These are phyloP conservation scores for Idaea dimidiata DNA, from an alignment of 2,888 invertebrate species.

Conservation along the genomic window DNA sequence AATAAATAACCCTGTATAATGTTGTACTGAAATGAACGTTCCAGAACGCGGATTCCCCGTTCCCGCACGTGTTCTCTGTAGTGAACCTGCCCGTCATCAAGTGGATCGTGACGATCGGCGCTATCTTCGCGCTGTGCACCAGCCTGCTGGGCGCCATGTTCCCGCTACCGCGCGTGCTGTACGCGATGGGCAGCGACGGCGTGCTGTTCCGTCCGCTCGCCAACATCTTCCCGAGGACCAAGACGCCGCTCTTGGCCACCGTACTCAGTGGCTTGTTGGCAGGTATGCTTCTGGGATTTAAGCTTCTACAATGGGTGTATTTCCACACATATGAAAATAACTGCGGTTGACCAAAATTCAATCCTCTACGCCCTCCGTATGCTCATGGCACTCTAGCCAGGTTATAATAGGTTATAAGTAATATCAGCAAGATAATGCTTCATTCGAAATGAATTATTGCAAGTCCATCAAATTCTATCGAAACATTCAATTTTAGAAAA, in stretches of 20 bases:
- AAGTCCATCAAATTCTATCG: too few species aligned
- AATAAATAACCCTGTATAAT: too few species aligned
- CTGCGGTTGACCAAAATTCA: too few species aligned
- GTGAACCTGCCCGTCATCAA: slow-evolving; percentile 89
- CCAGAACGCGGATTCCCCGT: slow-evolving; percentile 90
- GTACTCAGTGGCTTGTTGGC: slow-evolving; percentile 87
- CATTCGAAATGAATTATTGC: too few species aligned
- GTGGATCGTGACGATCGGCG: slow-evolving; percentile 95
- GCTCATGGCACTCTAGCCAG: too few species aligned
- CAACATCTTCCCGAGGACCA: slow-evolving; percentile 85
- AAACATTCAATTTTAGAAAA: too few species aligned
- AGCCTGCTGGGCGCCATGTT: slow-evolving; percentile 93
- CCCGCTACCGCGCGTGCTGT: slow-evolving; percentile 91
- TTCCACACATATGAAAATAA: too few species aligned
- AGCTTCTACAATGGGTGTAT: background rate
- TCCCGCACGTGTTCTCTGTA: slow-evolving; percentile 91
- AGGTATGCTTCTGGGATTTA: slow-evolving; percentile 64
- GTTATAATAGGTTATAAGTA: too few species aligned
- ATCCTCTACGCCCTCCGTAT: too few species aligned
- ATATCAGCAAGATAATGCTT: too few species aligned
- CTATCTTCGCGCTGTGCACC: slow-evolving; percentile 94
- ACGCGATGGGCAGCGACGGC: slow-evolving; percentile 95
- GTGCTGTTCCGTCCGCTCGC: slow-evolving; percentile 88
- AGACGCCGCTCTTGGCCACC: slow-evolving; percentile 91
- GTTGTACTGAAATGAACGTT: too few species aligned